phyloP scores from a whole-genome alignment of 2,113 vertebrate genomes.

The Indicator indicator region DNA sequence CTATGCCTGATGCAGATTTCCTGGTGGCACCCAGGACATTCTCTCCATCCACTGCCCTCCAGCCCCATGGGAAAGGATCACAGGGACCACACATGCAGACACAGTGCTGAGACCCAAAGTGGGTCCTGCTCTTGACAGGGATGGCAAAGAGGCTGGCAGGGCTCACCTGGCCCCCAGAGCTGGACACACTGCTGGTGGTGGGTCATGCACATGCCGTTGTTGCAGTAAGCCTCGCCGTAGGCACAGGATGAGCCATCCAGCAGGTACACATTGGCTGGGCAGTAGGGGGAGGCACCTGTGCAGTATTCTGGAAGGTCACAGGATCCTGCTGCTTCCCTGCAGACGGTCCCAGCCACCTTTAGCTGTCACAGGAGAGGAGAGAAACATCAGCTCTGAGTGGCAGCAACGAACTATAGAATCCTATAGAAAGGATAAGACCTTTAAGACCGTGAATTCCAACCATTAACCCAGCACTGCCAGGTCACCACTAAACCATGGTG shows the following conservation, averaged over 20 bases:
- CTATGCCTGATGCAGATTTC: neutral
- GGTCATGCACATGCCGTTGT: constrained; percentile 91
- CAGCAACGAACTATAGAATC: neutral
- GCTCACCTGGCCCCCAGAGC: constrained; percentile 92
- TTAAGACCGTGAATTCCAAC: neutral
- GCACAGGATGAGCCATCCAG: constrained; percentile 89
- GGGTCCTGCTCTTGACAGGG: rapidly evolving
- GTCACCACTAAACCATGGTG: no score
- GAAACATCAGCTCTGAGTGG: neutral
- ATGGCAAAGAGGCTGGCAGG: neutral
- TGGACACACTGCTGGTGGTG: constrained; percentile 90
- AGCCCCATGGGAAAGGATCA: rapidly evolving
- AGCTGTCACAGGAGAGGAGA: constrained; percentile 67
- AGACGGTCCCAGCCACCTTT: constrained; percentile 86
- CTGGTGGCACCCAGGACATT: neutral
- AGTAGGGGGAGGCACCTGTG: constrained; percentile 87
- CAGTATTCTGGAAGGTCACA: constrained; percentile 96
- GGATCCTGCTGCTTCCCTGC: constrained; percentile 82
- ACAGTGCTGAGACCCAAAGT: rapidly evolving
- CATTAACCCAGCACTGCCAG: neutral
- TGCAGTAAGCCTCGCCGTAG: constrained; percentile 83
- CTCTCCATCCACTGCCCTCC: neutral
- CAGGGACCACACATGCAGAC: rapidly evolving
- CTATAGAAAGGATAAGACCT: neutral
- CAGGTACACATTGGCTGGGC: constrained; percentile 88